Evolutionary conservation across 2,797 vertebrate species (phyloP), one percentile per base, ranked within the genome.

Genomic region (Enteromius viviparus): DNA sequence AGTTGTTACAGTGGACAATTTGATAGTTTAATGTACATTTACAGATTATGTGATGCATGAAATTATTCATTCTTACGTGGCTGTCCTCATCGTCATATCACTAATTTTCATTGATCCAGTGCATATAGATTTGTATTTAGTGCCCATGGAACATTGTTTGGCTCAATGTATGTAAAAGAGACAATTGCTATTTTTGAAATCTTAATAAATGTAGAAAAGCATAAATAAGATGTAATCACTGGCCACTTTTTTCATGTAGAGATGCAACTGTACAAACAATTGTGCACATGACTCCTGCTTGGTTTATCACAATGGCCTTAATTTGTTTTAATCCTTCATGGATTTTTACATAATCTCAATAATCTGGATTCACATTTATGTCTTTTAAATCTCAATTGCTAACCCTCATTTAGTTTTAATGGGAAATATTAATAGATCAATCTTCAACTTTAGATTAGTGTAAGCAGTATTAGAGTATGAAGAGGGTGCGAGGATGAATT

Each of bases 161-260:
- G 60, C 49, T 75, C 21, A 58, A 17, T 83, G 65, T 83, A 71
- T 83, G 53, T 78, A 42, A 70, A 62, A 69, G 64, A 70, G 29
- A 75, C 34, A 19, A 29, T 64, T 75, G 65, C 75, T 78, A 83
- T 71, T 83, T 83, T 78, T 34, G 62, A 82, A 55, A 65, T 42
- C 64, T 45, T 45, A 77, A 83, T 78, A 83, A 83, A 83, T 14
- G 40, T 64, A 83, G 37, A 76, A 19, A 78, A 83, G 40, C 74
- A 70, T 32, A 60, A 26, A 65, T 8, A 51, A 40, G 58, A 72
- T 21, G 21, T 2, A 26, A 64, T 34, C 23, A 47, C 60, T 42
- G 23, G 11, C 29, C 34, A 45, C 34, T 40, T 55, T 72, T 49
- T 65, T 55, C 19, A 47, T 66, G 11, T 32, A 29, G 40, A 37